Percentiles rank a stretch among this genome's conserved stretches.
phyloP scores from a whole-genome alignment of 2,888 invertebrate genomes.

The Sceliomorpha sp. region DNA sequence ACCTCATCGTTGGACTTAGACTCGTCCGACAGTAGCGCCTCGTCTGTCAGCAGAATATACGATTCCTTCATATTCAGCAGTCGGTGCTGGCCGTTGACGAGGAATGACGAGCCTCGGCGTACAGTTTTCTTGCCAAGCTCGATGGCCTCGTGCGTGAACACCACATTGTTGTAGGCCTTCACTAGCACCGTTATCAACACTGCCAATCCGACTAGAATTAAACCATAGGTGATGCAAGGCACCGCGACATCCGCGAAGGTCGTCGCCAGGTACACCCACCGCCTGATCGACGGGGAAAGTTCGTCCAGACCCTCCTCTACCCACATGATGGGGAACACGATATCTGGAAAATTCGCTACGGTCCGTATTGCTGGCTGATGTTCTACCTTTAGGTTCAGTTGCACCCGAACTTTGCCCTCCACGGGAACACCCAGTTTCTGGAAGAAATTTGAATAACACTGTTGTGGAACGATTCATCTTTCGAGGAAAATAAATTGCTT shows the following conservation, averaged over 20 bases:
- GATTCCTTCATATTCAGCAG: slow-evolving; percentile 83
- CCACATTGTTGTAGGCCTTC: slow-evolving; percentile 88
- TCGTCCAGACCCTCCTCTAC: slow-evolving; percentile 92
- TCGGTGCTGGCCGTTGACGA: slow-evolving; percentile 83
- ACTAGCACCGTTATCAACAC: slow-evolving; percentile 86
- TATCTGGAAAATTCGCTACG: slow-evolving; percentile 89
- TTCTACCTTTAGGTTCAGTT: slow-evolving; percentile 90
- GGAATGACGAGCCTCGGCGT: slow-evolving; percentile 84
- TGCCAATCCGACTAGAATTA: slow-evolving; percentile 86
- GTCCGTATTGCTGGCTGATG: slow-evolving; percentile 86
- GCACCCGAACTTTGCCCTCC: slow-evolving; percentile 90
- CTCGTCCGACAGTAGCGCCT: slow-evolving; percentile 57
- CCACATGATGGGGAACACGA: slow-evolving; percentile 94
- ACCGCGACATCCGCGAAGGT: slow-evolving; percentile 87
- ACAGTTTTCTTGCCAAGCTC: slow-evolving; percentile 89
- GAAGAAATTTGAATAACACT: slow-evolving; percentile 63
- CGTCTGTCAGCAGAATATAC: slow-evolving; percentile 81
- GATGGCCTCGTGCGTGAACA: slow-evolving; percentile 87
- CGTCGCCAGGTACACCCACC: slow-evolving; percentile 91
- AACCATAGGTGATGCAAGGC: slow-evolving; percentile 87
- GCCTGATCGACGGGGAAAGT: slow-evolving; percentile 88
- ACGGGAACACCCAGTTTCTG: slow-evolving; percentile 93
- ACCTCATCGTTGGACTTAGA: slow-evolving; percentile 27
- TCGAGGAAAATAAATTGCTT: too few relatives aligned
- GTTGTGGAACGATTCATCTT: too few relatives aligned